Percentiles rank a stretch among this genome's conserved stretches.
Conservation (phyloP, 2,797 vertebrate genomes). For the Cuniculus paca region DNA sequence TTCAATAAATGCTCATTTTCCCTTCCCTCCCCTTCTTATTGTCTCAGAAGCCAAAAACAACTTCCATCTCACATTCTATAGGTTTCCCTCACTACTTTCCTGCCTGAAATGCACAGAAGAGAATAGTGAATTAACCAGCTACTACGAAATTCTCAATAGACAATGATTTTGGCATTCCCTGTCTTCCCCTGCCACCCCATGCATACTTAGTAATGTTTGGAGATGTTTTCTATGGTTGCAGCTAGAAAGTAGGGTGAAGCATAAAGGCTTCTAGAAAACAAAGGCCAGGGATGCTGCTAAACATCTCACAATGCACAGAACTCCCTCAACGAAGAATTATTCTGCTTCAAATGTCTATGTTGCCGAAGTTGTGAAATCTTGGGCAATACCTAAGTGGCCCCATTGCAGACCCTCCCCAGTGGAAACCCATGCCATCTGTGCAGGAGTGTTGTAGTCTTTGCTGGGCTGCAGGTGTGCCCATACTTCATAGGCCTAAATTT, state of each 20-base stretch:
- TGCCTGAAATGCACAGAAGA: not conserved
- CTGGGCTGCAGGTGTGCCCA: not conserved
- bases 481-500: conserved; percentile 56
- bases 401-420: not conserved
- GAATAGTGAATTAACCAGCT: not conserved
- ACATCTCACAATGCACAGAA: too few species aligned
- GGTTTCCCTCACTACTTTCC: not conserved
- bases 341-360: not conserved
- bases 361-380: not conserved
- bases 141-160: not conserved
- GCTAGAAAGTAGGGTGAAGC: not conserved
- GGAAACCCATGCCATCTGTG: not conserved
- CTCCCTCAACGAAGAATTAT: not conserved
- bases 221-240: not conserved
- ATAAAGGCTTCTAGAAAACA: not conserved
- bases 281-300: not conserved
- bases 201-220: not conserved
- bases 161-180: not conserved
- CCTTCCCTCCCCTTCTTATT: not conserved
- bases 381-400: not conserved
- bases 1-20: not conserved
- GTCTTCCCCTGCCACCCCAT: too few species aligned
- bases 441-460: not conserved
- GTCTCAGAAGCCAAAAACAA: not conserved
- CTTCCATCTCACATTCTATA: not conserved